These are phyloP conservation scores for Eurytoma adleriae DNA, from an alignment of 2,888 invertebrate genomes.

Conservation along the genomic window DNA sequence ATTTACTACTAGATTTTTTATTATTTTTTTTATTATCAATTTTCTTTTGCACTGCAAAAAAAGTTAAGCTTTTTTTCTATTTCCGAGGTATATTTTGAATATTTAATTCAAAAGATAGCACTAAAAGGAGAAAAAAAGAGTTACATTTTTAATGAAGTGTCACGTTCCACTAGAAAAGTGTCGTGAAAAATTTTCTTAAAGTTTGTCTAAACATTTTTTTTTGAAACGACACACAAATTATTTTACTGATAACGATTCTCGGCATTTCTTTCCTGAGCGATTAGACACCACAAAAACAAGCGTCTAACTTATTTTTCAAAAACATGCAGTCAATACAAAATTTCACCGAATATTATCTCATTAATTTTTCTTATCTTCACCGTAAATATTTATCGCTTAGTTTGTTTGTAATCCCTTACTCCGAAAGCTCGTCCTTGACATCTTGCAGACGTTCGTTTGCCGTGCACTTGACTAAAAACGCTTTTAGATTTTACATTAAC, in stretches of 20 bases:
- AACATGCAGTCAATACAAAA: constrained; percentile 30
- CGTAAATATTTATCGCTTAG: constrained; percentile 5
- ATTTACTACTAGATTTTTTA: no score
- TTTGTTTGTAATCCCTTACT: constrained; percentile 31
- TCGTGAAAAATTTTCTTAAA: not conserved
- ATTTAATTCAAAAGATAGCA: no score
- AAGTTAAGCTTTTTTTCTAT: no score
- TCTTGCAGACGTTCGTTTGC: not conserved
- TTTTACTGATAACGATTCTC: not conserved
- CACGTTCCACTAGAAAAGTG: not conserved
- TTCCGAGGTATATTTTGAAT: no score
- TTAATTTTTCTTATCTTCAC: constrained; percentile 32
- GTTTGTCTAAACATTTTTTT: not conserved
- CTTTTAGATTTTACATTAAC: constrained; percentile 7
- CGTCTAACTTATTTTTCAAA: constrained; percentile 28
- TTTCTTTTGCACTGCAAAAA: no score
- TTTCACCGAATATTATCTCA: constrained; percentile 41
- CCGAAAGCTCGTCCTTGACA: constrained; percentile 23
- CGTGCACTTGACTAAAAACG: constrained; percentile 11
- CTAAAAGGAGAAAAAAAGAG: no score
- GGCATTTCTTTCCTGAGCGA: constrained; percentile 5
- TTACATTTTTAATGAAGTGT: not conserved
- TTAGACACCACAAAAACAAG: constrained; percentile 10
- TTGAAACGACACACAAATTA: not conserved
- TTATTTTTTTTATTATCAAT: no score